Evolutionary conservation across 2,888 invertebrate genomes (phyloP), one percentile per base, ranked within the genome.

Genomic region (Stenodema calcarata): DNA sequence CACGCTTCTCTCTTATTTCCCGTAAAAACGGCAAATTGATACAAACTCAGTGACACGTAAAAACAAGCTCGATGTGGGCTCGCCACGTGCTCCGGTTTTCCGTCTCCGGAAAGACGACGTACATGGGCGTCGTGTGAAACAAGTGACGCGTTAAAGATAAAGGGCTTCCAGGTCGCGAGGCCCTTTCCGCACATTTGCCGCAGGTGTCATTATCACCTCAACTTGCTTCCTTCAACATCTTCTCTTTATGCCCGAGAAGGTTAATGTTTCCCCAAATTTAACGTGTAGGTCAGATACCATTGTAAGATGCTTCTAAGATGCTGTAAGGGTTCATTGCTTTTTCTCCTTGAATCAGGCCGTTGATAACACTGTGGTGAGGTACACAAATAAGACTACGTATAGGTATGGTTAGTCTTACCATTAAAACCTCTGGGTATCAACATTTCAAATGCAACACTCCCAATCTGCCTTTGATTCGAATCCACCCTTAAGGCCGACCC

Each of bases 61-160:
- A 62, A 62, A 50, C n/a, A 50, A 62, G 18, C 9, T 23, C 23
- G 62, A 23, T 62, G 62, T 23, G 27, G 62, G 23, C 9, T 23
- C 62, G 23, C 62, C 62, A 62, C 62, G 62, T 62, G 62, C 12
- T 62, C 11, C 16, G 35, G 73, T n/a, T 78, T 35, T 44, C 12
- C 44, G 14, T 18, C 44, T 23, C 78, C 44, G 78, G 78, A 78
- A 78, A 78, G 78, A 78, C 44, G 78, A 78, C 78, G 41, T 78
- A 78, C 27, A 78, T 44, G 18, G 73, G 35, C 27, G 44, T 44
- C 82, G 42, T 80, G 54, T 50, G 69, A 27, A 82, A 27, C 69
- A 41, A 47, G 82, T 69, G 69, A 41, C n/a, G 82, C 82, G 82
- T 82, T 62, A 35, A 82, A 82, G 82, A 69, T 69, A 82, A 82